These are phyloP conservation scores for Balaeniceps rex DNA, from an alignment of 2,113 vertebrate genomes.

Conservation along the genomic window DNA sequence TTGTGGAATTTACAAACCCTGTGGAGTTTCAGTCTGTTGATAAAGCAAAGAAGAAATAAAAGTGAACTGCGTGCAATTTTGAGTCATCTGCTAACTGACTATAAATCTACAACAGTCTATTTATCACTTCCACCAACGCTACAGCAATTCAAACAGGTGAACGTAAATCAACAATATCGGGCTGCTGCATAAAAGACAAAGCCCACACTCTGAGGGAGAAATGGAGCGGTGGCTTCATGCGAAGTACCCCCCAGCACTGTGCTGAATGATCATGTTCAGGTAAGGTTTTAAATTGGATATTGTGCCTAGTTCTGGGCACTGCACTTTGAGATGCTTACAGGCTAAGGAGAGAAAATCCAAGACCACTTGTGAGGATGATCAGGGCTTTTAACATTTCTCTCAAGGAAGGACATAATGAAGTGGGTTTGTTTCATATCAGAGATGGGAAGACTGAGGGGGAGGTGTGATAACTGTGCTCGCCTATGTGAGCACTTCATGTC, in stretches of 20 bases:
- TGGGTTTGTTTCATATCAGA: neutral
- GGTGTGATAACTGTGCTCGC: neutral
- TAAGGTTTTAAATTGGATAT: neutral
- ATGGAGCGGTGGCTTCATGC: rapidly evolving
- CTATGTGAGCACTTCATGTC: neutral
- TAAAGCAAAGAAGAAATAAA: constrained; percentile 26
- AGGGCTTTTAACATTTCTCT: neutral
- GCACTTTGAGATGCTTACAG: rapidly evolving
- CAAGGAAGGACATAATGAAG: neutral
- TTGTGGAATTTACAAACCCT: neutral
- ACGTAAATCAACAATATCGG: neutral
- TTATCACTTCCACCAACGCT: neutral
- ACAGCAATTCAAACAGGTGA: neutral
- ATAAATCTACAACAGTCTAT: constrained; percentile 8
- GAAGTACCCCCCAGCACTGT: neutral
- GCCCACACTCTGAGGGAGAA: neutral
- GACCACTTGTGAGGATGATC: neutral
- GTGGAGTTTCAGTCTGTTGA: neutral
- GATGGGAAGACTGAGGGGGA: neutral
- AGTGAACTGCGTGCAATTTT: neutral
- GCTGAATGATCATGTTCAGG: rapidly evolving
- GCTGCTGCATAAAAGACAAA: neutral
- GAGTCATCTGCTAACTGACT: constrained; percentile 20
- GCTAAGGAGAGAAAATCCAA: neutral
- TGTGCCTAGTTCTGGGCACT: neutral